Percentiles rank a stretch among this genome's conserved stretches.
phyloP scores from a whole-genome alignment of 2,113 vertebrate genomes.

The Oryzias javanicus region DNA sequence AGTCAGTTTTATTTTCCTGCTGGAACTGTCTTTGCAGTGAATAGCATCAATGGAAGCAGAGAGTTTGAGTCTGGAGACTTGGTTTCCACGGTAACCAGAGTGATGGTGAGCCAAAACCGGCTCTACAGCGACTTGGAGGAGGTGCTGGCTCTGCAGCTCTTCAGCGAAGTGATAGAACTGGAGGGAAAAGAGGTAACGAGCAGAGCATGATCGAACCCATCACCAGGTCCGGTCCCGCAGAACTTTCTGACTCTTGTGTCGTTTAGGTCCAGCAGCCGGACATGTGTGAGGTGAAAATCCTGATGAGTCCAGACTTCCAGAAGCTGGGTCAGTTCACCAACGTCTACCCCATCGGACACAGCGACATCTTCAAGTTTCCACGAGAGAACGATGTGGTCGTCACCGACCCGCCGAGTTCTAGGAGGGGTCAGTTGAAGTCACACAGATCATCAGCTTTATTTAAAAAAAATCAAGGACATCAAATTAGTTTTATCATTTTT shows the following conservation, averaged over 20 bases:
- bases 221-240: neutral
- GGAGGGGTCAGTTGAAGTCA: slow-evolving; percentile 76
- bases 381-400: slow-evolving; percentile 82
- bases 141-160: slow-evolving; percentile 82
- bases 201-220: no score
- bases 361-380: slow-evolving; percentile 85
- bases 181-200: slow-evolving; percentile 84
- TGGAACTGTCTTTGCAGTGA: slow-evolving; percentile 69
- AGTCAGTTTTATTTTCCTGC: no score
- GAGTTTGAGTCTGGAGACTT: slow-evolving; percentile 70
- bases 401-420: slow-evolving; percentile 80
- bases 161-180: slow-evolving; percentile 89
- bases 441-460: no score
- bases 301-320: slow-evolving; percentile 82
- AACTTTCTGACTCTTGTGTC: neutral
- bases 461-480: no score
- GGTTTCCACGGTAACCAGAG: slow-evolving; percentile 81
- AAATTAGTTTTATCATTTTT: no score
- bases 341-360: slow-evolving; percentile 83
- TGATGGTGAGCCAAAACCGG: slow-evolving; percentile 88
- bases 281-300: slow-evolving; percentile 86
- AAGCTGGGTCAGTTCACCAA: slow-evolving; percentile 83
- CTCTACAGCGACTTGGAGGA: slow-evolving; percentile 80
- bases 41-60: slow-evolving; percentile 69
- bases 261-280: slow-evolving; percentile 87